These are phyloP conservation scores for Gopherus evgoodei DNA, from an alignment of 2,113 vertebrate species.

Conservation along the genomic window DNA sequence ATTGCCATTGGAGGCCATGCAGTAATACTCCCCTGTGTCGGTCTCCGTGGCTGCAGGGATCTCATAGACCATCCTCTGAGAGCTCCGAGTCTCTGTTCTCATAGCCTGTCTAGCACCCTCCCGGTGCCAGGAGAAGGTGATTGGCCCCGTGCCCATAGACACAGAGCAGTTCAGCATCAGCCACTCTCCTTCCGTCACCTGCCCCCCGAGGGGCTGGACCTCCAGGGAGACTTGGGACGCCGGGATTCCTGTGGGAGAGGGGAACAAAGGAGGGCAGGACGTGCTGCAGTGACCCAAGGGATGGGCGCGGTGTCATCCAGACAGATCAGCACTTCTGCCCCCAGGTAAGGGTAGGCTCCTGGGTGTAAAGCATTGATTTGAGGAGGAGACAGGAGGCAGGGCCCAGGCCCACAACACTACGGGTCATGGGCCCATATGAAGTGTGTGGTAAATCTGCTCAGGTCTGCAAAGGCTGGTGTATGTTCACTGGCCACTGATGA, in stretches of 20 bases:
- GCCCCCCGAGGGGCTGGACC: neutral
- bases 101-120: neutral
- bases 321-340: neutral
- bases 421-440: neutral
- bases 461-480: too few relatives aligned
- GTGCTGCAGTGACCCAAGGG: neutral
- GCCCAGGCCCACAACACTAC: neutral
- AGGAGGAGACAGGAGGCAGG: neutral
- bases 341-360: neutral
- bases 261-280: neutral
- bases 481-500: too few relatives aligned
- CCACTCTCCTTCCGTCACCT: neutral
- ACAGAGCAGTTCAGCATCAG: conserved; percentile 42
- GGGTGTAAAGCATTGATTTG: neutral
- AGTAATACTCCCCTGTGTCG: neutral
- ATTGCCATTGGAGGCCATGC: neutral
- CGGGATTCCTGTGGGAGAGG: conserved; percentile 10
- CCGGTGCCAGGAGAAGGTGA: conserved; percentile 47
- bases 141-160: conserved; percentile 22
- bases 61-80: conserved; percentile 13
- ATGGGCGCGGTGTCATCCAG: neutral
- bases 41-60: neutral
- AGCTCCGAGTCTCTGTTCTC: neutral
- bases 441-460: too few relatives aligned
- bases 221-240: conserved; percentile 22